A percentile compares a stretch with the other conserved stretches of the same genome.
Conservation (phyloP, 2,888 invertebrate species). For the Orthosia incerta region DNA sequence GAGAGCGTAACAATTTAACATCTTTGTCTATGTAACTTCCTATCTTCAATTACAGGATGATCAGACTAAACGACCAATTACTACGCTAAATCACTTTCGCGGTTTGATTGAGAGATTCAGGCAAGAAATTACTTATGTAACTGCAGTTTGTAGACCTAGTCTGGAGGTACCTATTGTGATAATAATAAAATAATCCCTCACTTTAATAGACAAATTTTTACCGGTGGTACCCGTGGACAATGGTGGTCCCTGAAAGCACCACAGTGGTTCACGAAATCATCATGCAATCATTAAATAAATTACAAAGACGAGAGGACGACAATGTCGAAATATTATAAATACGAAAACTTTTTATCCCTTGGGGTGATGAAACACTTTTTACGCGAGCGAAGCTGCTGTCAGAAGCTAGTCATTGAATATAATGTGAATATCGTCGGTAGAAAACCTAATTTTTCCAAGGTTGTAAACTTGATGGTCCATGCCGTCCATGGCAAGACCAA, state of each 20-base stretch:
- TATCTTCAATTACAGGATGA: constrained; percentile 6
- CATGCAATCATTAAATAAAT: neutral
- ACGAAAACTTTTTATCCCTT: too few species aligned
- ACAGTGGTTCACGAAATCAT: neutral
- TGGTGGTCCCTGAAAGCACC: neutral
- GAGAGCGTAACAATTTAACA: constrained; percentile 18
- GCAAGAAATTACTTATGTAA: neutral
- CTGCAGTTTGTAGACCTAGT: neutral
- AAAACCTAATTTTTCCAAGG: neutral
- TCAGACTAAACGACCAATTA: neutral
- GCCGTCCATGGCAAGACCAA: too few species aligned
- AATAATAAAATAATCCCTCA: neutral
- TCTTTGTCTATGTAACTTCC: constrained; percentile 12
- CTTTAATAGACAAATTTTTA: neutral
- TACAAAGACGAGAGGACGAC: neutral
- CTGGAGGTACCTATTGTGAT: neutral
- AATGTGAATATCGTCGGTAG: neutral
- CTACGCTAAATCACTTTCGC: neutral
- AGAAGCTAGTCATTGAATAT: too few species aligned
- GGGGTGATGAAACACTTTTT: too few species aligned
- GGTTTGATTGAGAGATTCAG: neutral
- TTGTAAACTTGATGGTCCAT: too few species aligned
- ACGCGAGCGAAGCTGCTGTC: too few species aligned
- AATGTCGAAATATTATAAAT: neutral
- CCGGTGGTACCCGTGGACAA: neutral